Percentiles rank a stretch among this genome's conserved stretches.
Conservation (phyloP, 2,113 vertebrate genomes). For the Strix uralensis region DNA sequence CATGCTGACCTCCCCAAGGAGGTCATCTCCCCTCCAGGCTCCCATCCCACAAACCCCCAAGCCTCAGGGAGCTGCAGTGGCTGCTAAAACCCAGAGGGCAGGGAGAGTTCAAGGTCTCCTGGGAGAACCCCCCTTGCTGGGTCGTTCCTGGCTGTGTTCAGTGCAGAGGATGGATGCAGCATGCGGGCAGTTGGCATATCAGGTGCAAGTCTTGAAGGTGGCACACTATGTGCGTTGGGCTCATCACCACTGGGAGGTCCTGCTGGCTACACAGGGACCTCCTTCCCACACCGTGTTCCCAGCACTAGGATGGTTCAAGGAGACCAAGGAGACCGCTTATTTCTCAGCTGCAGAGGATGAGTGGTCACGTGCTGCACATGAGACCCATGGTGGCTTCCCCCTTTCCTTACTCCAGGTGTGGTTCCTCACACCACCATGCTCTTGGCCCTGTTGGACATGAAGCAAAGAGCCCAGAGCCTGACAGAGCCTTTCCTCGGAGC, state of each 20-base stretch:
- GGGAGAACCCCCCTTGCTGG: background rate
- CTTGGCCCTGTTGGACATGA: accelerated
- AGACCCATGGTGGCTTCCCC: background rate
- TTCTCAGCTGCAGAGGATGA: background rate
- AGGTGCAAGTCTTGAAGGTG: background rate
- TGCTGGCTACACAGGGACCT: background rate
- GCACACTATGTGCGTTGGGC: background rate
- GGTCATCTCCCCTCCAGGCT: background rate
- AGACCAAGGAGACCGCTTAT: background rate
- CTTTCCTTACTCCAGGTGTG: background rate
- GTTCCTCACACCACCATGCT: background rate
- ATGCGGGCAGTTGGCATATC: accelerated
- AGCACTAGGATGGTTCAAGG: background rate
- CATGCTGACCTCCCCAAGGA: background rate
- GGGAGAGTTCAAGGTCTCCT: background rate
- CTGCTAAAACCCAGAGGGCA: background rate
- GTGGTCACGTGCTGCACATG: accelerated
- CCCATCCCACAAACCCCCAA: background rate
- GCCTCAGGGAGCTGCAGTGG: background rate
- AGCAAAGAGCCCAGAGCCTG: background rate
- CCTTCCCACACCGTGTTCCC: background rate
- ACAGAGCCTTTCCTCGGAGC: background rate
- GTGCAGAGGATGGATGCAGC: background rate
- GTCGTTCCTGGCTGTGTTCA: background rate
- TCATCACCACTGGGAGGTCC: background rate